Evolutionary conservation across 1,140 invertebrate species (phyloP).

Genomic region (Drosophila arawakana): DNA sequence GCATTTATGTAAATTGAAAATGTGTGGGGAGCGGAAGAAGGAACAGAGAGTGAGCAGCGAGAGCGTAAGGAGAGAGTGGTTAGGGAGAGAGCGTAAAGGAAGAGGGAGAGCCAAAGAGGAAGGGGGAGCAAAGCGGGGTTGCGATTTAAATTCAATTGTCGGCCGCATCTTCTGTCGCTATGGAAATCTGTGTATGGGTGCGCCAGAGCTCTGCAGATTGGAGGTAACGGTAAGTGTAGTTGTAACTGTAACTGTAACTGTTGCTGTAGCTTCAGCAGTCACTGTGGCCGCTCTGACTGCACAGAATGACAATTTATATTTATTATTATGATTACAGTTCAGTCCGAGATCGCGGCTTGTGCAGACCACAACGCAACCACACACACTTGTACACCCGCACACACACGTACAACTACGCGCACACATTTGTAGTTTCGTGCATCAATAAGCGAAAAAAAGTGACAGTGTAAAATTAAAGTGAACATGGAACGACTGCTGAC

Average conservation of each 20-base stretch:
- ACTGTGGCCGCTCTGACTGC: slow-evolving; percentile 33
- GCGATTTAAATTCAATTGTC: slow-evolving; percentile 81
- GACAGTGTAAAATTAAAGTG: slow-evolving; percentile 29
- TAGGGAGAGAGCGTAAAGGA: no score
- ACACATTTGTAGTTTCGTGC: slow-evolving; percentile 24
- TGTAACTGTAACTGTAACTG: background rate
- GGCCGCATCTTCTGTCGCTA: slow-evolving; percentile 38
- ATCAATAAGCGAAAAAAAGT: slow-evolving; percentile 47
- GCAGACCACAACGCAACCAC: slow-evolving; percentile 27
- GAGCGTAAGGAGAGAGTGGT: no score
- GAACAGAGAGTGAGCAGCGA: no score
- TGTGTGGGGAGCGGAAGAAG: slow-evolving; percentile 37
- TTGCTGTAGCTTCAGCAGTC: background rate
- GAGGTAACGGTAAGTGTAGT: background rate
- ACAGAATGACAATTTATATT: slow-evolving; percentile 70
- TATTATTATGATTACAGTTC: slow-evolving; percentile 64
- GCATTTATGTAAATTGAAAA: slow-evolving; percentile 83
- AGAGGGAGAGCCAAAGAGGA: no score
- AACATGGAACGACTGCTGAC: slow-evolving; percentile 70
- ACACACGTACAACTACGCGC: slow-evolving; percentile 11
- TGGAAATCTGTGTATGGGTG: slow-evolving; percentile 49
- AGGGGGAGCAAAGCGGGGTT: slow-evolving; percentile 35
- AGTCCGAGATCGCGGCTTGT: slow-evolving; percentile 55
- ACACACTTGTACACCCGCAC: background rate
- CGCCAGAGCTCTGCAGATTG: slow-evolving; percentile 14